A percentile compares a stretch with the other conserved stretches of the same genome.
These are phyloP conservation scores for Eueremaeus valkanovi DNA, from an alignment of 2,888 invertebrate species.

Conservation along the genomic window DNA sequence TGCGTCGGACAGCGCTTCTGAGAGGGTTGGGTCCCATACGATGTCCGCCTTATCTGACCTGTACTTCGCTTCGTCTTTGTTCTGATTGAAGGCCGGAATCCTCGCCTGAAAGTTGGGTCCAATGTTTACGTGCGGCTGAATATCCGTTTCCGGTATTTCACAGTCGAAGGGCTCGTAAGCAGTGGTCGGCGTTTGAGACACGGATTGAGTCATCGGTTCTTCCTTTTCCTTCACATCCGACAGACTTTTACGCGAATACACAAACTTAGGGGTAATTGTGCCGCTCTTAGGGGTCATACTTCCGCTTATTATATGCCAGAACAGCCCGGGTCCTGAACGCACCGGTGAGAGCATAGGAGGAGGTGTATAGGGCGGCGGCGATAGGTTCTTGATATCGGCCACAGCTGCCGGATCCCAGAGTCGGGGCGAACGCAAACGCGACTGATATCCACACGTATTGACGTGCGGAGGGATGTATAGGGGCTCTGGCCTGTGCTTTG, in stretches of 20 bases:
- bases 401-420: constrained; percentile 49
- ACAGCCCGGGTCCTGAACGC: constrained; percentile 79
- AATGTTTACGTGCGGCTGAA: constrained; percentile 67
- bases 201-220: background rate
- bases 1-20: constrained; percentile 36
- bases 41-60: constrained; percentile 59
- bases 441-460: constrained; percentile 57
- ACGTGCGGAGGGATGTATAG: constrained; percentile 54
- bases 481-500: constrained; percentile 48
- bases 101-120: constrained; percentile 81
- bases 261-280: constrained; percentile 48
- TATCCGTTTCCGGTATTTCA: constrained; percentile 38
- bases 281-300: constrained; percentile 51
- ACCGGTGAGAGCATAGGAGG: constrained; percentile 91
- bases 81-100: constrained; percentile 59
- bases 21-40: constrained; percentile 42
- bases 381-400: constrained; percentile 43
- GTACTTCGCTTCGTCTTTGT: constrained; percentile 48
- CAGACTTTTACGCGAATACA: background rate
- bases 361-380: constrained; percentile 73
- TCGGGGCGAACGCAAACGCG: constrained; percentile 56
- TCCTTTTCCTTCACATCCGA: background rate
- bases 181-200: constrained; percentile 36
- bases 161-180: constrained; percentile 35
- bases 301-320: constrained; percentile 56